A percentile compares a stretch with the other conserved stretches of the same genome.
Conservation (phyloP, 2,113 vertebrate species). For the Atlantisia rogersi region DNA sequence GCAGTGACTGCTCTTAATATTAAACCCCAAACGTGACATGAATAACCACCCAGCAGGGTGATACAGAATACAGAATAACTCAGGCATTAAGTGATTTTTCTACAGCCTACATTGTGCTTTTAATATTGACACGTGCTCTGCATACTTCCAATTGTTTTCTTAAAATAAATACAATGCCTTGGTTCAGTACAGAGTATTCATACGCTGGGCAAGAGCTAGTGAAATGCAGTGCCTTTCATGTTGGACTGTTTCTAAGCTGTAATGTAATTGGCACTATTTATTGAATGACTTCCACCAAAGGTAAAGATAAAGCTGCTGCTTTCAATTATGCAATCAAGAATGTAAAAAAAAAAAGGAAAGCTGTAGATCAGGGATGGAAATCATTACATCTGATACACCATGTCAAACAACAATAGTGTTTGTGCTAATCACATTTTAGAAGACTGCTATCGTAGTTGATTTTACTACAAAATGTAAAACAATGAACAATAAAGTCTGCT, state of each 20-base stretch:
- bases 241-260: neutral
- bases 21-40: neutral
- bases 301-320: constrained; percentile 54
- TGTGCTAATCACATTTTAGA: constrained; percentile 38
- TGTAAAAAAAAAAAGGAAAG: neutral
- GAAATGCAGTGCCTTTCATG: neutral
- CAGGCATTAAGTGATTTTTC: constrained; percentile 24
- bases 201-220: neutral
- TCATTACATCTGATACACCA: constrained; percentile 13
- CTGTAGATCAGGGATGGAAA: constrained; percentile 25
- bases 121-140: neutral
- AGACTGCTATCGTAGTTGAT: neutral
- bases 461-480: constrained; percentile 26
- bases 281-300: neutral
- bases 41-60: constrained; percentile 23
- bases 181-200: neutral
- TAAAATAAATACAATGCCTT: neutral
- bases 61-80: neutral
- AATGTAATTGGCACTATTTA: neutral
- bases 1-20: neutral
- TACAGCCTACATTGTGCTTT: neutral
- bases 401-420: constrained; percentile 53
- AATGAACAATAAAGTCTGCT: neutral
- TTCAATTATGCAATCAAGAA: constrained; percentile 59
- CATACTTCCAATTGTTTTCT: neutral